These are phyloP conservation scores for Drosophila virilis DNA, from an alignment of 1,140 invertebrate species.

Conservation along the genomic window DNA sequence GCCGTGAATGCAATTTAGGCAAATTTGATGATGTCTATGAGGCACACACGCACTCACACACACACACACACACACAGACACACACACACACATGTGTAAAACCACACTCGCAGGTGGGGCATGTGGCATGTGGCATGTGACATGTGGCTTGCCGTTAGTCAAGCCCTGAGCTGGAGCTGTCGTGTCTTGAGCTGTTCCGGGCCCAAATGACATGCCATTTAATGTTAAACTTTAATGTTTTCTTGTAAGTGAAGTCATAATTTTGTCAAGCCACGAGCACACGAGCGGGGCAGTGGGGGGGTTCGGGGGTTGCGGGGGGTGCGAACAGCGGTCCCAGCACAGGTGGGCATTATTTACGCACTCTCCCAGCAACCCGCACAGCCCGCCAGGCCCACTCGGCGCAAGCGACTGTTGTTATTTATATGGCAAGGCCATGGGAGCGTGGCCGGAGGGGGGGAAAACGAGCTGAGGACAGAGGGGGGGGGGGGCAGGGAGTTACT, in stretches of 20 bases:
- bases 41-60: constrained; percentile 42
- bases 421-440: constrained; percentile 25
- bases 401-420: constrained; percentile 62
- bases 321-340: constrained; percentile 30
- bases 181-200: constrained; percentile 56
- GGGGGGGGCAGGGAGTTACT: neutral
- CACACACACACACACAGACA: constrained; percentile 42
- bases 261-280: constrained; percentile 57
- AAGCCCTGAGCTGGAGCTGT: constrained; percentile 37
- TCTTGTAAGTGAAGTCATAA: constrained; percentile 81
- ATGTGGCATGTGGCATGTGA: constrained; percentile 48
- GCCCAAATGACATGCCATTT: constrained; percentile 80
- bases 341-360: constrained; percentile 61
- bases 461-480: constrained; percentile 2
- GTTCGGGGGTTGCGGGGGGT: neutral
- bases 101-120: constrained; percentile 14
- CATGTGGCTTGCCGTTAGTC: constrained; percentile 56
- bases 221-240: constrained; percentile 83
- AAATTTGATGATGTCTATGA: constrained; percentile 69
- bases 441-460: no score
- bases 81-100: constrained; percentile 43
- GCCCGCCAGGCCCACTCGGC: no score
- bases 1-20: constrained; percentile 65
- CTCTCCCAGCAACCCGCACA: neutral
- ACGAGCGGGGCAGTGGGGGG: neutral